Evolutionary conservation across 2,888 invertebrate species (phyloP).

Genomic region (Phalera bucephala): DNA sequence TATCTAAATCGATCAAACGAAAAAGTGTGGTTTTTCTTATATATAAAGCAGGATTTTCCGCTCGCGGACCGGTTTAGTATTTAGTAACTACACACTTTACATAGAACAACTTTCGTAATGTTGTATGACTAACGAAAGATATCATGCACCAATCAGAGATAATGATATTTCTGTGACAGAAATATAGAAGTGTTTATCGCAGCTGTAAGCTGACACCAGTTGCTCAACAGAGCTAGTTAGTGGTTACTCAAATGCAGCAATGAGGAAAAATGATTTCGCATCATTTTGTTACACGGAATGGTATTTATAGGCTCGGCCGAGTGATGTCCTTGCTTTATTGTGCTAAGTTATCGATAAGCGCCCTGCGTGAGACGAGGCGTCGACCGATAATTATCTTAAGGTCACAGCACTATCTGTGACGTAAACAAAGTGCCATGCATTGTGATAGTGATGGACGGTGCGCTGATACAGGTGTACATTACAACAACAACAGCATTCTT

Average conservation of each 20-base stretch:
- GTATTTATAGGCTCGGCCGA: conserved; percentile 33
- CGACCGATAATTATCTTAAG: conserved; percentile 81
- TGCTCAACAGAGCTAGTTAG: conserved; percentile 18
- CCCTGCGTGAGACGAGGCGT: conserved; percentile 61
- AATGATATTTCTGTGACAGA: conserved; percentile 31
- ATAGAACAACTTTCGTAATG: conserved; percentile 23
- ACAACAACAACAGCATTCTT: conserved; percentile 3
- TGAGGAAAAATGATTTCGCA: conserved; percentile 22
- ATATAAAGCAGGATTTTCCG: conserved; percentile 20
- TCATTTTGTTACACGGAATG: conserved; percentile 15
- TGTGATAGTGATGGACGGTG: conserved; percentile 44
- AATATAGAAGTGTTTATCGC: conserved; percentile 24
- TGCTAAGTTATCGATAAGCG: conserved; percentile 61
- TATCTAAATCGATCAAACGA: conserved; percentile 11
- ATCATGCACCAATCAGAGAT: conserved; percentile 21
- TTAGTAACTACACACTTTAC: conserved; percentile 11
- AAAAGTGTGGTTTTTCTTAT: conserved; percentile 19
- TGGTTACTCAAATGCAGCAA: conserved; percentile 18
- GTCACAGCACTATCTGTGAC: conserved; percentile 75
- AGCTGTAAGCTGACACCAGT: conserved; percentile 14
- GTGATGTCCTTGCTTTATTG: conserved; percentile 68
- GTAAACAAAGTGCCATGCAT: conserved; percentile 55
- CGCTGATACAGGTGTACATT: conserved; percentile 46
- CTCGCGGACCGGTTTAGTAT: conserved; percentile 13
- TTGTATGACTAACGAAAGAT: conserved; percentile 25